phyloP scores from a whole-genome alignment of 2,888 invertebrate species.

The Synergus umbraculus region DNA sequence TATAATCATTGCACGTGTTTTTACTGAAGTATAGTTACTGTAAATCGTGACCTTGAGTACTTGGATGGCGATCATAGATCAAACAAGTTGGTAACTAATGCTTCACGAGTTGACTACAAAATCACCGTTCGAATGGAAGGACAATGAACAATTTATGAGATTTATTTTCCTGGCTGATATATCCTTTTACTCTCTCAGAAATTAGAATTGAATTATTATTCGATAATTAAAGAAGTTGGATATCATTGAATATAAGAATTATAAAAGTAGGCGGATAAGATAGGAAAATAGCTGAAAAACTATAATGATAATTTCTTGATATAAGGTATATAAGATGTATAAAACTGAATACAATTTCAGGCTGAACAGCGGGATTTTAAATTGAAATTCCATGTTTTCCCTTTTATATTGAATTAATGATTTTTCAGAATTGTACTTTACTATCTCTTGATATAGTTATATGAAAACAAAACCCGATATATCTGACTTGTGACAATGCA shows the following conservation, averaged over 20 bases:
- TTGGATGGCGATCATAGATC: neutral
- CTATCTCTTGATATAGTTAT: neutral
- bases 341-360: neutral
- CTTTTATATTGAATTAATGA: neutral
- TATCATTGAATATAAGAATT: too few species aligned
- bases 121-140: neutral
- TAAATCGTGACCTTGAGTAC: constrained; percentile 15
- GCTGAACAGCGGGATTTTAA: neutral
- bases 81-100: constrained; percentile 17
- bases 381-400: neutral
- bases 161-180: neutral
- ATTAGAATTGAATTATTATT: too few species aligned
- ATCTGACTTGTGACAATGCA: neutral
- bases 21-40: neutral
- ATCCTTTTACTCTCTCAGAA: too few species aligned
- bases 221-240: neutral
- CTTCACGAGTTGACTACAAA: neutral
- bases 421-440: neutral
- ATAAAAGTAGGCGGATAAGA: neutral
- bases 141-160: neutral
- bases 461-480: constrained; percentile 1
- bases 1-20: constrained; percentile 6
- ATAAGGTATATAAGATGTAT: too few species aligned
- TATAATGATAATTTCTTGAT: too few species aligned
- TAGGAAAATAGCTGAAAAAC: neutral